Conservation (phyloP, 2,797 vertebrate genomes). For the Galago senegalensis region DNA sequence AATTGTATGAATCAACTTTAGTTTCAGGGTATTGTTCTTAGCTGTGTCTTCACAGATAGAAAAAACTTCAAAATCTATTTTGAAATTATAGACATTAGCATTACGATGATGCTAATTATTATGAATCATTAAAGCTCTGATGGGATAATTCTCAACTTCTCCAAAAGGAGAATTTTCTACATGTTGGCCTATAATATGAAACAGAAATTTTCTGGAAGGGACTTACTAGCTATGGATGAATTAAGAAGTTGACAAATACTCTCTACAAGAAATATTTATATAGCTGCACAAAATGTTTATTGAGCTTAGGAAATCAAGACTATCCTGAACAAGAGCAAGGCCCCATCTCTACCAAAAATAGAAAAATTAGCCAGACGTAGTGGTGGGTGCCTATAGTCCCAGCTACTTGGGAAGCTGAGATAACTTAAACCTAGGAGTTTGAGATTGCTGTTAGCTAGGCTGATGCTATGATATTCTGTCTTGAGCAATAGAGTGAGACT, state of each 20-base stretch:
- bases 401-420: no score
- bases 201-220: not conserved
- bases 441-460: no score
- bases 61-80: not conserved
- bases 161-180: not conserved
- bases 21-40: not conserved
- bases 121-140: not conserved
- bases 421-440: no score
- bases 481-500: no score
- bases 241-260: not conserved
- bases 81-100: not conserved
- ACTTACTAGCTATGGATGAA: not conserved
- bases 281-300: not conserved
- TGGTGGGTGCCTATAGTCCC: no score
- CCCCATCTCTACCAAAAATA: no score
- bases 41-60: not conserved
- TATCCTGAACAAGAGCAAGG: no score
- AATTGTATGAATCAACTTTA: constrained; percentile 8
- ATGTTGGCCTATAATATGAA: not conserved
- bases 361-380: no score
- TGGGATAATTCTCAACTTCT: not conserved
- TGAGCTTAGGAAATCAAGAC: no score
- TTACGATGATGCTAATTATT: not conserved
- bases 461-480: no score
- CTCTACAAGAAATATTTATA: not conserved